Evolutionary conservation across 2,797 vertebrate species (phyloP).

Genomic region (Acomys russatus): DNA sequence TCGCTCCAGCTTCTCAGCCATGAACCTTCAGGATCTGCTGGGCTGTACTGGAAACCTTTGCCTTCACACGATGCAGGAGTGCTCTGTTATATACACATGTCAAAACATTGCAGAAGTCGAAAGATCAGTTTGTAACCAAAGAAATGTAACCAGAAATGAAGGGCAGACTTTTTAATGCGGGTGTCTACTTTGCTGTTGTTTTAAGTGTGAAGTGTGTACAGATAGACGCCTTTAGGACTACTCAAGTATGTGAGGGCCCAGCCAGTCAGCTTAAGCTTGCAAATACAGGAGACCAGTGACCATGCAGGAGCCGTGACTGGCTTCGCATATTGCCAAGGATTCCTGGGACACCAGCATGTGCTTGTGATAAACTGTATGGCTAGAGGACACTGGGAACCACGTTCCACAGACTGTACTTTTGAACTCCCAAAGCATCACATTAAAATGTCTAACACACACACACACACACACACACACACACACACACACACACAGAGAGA

Average conservation of each 20-base stretch:
- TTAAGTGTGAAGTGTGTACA: not conserved
- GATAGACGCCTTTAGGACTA: not conserved
- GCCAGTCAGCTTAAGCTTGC: too few relatives aligned
- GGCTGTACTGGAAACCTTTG: slow-evolving; percentile 90
- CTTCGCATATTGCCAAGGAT: not conserved
- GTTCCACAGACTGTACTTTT: not conserved
- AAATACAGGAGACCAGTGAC: not conserved
- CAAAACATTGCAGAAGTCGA: slow-evolving; percentile 92
- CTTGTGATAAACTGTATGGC: not conserved
- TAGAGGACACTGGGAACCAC: not conserved
- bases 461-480: too few relatives aligned
- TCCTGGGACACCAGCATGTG: fast-evolving
- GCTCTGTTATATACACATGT: slow-evolving; percentile 94
- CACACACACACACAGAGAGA: too few relatives aligned
- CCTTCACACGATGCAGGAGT: slow-evolving; percentile 96
- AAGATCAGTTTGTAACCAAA: not conserved
- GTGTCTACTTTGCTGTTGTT: not conserved
- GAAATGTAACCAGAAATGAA: not conserved
- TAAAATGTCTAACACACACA: not conserved
- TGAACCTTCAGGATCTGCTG: slow-evolving; percentile 94
- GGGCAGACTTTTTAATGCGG: not conserved
- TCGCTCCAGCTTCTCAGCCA: slow-evolving; percentile 95
- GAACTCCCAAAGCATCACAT: slow-evolving; percentile 6
- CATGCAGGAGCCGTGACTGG: not conserved
- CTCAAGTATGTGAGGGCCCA: fast-evolving